Evolutionary conservation across 2,888 invertebrate species (phyloP), one percentile per base, ranked within the genome.

Genomic region (Allophyes oxyacanthae): DNA sequence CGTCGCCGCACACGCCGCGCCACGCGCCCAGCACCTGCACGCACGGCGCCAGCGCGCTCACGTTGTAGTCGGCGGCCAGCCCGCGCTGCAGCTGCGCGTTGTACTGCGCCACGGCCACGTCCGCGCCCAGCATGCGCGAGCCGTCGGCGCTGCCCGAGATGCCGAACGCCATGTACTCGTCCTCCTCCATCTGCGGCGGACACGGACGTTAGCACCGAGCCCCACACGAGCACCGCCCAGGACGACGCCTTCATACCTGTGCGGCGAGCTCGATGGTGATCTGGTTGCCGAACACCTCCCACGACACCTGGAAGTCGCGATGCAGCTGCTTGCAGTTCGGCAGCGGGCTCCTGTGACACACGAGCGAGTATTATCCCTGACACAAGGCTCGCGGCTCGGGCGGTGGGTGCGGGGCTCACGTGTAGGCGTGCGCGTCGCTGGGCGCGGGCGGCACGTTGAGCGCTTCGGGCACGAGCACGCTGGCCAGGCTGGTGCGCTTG

Each of bases 111-210:
- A 98, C 95, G 0, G 97, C 96, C 32, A 97, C 96, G 93, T 98
- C 98, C 0, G 97, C 95, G 43, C 97, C 98, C 77, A 97, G 90
- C 98, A 98, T 98, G 88, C 95, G 95, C 72, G 97, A 96, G 36
- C 94, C 92, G 14, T 92, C 91, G 7, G 91, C 90, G 0, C 96
- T 96, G 44, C 98, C 98, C 20, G 98, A 98, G 49, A 98, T 90
- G 30, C 98, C 98, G 88, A 98, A 98, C 10, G 98, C 96, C 95
- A 98, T 96, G 89, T 98, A 98, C 75, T 98, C 98, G 77, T 96
- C 94, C 71, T 95, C 95, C 0, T 84, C 94, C 33, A 91, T 90
- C 95, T 95, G 80, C 0, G 2, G 80, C 0, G 2, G 4, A 20
- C 20, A 20, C 2, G 20, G 2, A 20, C 20, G 20, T 20, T n/a